Conservation (phyloP, 2,797 vertebrate genomes). For the Poecilia picta region DNA sequence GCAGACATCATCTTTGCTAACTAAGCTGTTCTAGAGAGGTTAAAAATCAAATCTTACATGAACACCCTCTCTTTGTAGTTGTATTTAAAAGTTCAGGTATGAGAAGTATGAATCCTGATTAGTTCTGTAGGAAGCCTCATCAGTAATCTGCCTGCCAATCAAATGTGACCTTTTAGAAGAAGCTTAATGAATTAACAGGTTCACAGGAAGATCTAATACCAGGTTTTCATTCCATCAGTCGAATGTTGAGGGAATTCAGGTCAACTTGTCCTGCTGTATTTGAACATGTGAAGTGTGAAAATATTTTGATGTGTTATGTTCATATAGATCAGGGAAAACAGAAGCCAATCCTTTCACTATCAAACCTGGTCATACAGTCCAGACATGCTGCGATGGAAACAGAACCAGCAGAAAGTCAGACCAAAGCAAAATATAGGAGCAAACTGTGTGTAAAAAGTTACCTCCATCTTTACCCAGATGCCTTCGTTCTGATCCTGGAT, state of each 20-base stretch:
- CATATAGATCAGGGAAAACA: not conserved
- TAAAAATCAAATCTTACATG: constrained; percentile 30
- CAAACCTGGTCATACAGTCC: not conserved
- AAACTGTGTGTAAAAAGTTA: constrained; percentile 47
- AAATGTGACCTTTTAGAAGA: constrained; percentile 68
- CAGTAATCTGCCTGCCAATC: constrained; percentile 76
- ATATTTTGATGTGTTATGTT: not conserved
- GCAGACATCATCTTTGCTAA: constrained; percentile 24
- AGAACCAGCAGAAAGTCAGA: not conserved
- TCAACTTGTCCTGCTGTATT: not conserved
- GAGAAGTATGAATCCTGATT: constrained; percentile 62
- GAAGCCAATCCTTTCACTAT: not conserved
- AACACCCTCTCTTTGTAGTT: constrained; percentile 35
- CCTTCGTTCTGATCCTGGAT: constrained; percentile 90
- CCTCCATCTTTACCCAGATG: constrained; percentile 96
- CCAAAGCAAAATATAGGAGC: not conserved
- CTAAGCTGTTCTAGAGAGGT: constrained; percentile 18
- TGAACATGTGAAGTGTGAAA: not conserved
- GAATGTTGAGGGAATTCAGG: constrained; percentile 3
- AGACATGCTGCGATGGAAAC: not conserved
- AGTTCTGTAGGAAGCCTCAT: constrained; percentile 65
- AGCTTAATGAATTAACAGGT: constrained; percentile 66
- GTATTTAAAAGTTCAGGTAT: constrained; percentile 55
- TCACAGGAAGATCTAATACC: constrained; percentile 42
- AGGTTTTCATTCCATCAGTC: constrained; percentile 50